phyloP scores from a whole-genome alignment of 2,113 vertebrate genomes.

The Elephas maximus region DNA sequence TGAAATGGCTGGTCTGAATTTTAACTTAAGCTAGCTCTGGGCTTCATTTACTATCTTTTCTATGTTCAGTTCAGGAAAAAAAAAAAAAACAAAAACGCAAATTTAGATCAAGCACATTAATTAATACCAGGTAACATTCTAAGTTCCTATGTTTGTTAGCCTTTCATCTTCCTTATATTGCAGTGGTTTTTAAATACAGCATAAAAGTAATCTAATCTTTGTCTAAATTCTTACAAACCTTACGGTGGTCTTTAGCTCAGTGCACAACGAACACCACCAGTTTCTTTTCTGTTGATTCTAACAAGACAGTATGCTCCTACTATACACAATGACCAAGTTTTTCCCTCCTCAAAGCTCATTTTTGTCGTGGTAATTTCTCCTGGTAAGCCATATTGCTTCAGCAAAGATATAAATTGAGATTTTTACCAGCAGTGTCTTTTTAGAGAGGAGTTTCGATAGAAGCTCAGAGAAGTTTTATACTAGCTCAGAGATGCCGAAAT shows the following conservation, averaged over 20 bases:
- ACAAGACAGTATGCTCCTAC: background rate
- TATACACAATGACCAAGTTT: background rate
- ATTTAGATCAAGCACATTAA: background rate
- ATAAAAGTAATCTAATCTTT: background rate
- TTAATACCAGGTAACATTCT: background rate
- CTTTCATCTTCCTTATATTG: slow-evolving; percentile 15
- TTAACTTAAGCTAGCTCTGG: slow-evolving; percentile 12
- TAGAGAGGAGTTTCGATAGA: background rate
- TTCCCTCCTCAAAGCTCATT: background rate
- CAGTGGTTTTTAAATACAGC: background rate
- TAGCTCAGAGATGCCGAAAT: slow-evolving; percentile 21
- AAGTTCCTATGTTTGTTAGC: background rate
- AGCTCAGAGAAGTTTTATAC: background rate
- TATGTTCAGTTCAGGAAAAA: background rate
- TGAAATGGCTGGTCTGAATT: slow-evolving; percentile 34
- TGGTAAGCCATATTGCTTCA: background rate
- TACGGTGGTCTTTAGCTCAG: background rate
- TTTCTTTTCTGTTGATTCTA: slow-evolving; percentile 43
- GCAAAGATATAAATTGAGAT: background rate
- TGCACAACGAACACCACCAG: background rate
- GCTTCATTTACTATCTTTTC: slow-evolving; percentile 31
- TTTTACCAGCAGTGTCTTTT: slow-evolving; percentile 40
- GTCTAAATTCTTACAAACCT: background rate
- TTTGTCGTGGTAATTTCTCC: background rate
- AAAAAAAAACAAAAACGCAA: background rate